These are phyloP conservation scores for Porites lobata DNA, from an alignment of 92 coral and sea anemone species.

Conservation along the genomic window DNA sequence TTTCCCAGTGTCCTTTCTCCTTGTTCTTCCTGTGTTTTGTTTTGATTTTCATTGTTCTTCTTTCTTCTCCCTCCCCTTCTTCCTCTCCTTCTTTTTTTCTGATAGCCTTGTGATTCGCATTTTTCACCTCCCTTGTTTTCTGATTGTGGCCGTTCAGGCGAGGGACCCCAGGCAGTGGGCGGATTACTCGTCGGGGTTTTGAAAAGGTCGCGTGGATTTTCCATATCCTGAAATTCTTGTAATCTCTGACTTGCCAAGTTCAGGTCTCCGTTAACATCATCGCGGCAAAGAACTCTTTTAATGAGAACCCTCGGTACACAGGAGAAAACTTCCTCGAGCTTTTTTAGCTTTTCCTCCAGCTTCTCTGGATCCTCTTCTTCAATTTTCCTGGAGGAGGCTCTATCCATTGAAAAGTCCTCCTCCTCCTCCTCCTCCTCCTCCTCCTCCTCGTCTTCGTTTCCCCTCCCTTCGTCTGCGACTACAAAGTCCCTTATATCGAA, in stretches of 20 bases:
- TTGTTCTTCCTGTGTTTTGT: not conserved
- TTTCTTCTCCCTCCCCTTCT: not conserved
- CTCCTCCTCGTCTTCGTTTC: not conserved
- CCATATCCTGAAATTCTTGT: slow-evolving; percentile 34
- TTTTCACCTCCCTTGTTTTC: not conserved
- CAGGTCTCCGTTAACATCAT: slow-evolving; percentile 65
- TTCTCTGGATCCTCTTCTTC: slow-evolving; percentile 18
- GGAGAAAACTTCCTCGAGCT: slow-evolving; percentile 22
- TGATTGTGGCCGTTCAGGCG: not conserved
- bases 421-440: no score
- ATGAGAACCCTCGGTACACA: slow-evolving; percentile 42
- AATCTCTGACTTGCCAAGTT: slow-evolving; percentile 31
- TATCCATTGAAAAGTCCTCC: not conserved
- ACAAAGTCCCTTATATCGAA: slow-evolving; percentile 3
- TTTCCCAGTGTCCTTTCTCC: no score
- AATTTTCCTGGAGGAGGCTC: not conserved
- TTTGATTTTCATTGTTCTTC: not conserved
- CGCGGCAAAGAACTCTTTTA: slow-evolving; percentile 52
- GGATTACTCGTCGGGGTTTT: not conserved
- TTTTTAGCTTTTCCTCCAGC: slow-evolving; percentile 18
- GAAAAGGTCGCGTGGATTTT: slow-evolving; percentile 17
- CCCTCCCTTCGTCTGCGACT: not conserved
- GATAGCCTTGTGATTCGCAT: not conserved
- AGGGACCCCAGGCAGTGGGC: not conserved
- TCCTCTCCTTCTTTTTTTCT: not conserved